Percentiles rank a stretch among this genome's conserved stretches.
These are phyloP conservation scores for Tapera naevia DNA, from an alignment of 2,797 vertebrate species.

Conservation along the genomic window DNA sequence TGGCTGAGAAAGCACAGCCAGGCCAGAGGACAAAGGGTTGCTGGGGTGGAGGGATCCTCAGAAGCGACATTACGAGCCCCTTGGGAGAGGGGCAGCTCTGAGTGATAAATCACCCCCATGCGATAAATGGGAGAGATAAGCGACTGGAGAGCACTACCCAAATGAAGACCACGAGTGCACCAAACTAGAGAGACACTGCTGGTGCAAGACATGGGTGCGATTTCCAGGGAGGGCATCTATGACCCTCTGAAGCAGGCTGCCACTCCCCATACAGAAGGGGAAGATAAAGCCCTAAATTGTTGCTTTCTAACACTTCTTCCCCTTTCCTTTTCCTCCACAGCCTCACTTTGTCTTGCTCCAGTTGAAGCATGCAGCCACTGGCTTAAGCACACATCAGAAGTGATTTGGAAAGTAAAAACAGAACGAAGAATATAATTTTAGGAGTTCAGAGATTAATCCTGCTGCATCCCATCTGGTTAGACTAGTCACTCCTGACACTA, in stretches of 20 bases:
- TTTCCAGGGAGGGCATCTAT: not conserved
- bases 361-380: not conserved
- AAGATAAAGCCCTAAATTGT: not conserved
- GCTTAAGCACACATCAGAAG: not conserved
- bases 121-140: not conserved
- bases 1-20: not conserved
- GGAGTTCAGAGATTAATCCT: not conserved
- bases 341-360: not conserved
- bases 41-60: not conserved
- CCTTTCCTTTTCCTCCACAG: not conserved
- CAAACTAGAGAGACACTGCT: not conserved
- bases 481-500: not conserved
- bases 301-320: not conserved
- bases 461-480: not conserved
- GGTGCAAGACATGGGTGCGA: accelerated
- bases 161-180: not conserved
- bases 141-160: not conserved
- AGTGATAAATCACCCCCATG: not conserved
- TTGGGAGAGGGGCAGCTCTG: not conserved
- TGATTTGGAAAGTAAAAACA: accelerated
- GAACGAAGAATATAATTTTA: not conserved
- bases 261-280: not conserved
- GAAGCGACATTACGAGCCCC: not conserved
- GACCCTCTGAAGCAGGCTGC: not conserved
- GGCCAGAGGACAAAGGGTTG: not conserved